Base-by-base conservation (phyloP, 2,888 invertebrate species). In the Nomada flava region DNA sequence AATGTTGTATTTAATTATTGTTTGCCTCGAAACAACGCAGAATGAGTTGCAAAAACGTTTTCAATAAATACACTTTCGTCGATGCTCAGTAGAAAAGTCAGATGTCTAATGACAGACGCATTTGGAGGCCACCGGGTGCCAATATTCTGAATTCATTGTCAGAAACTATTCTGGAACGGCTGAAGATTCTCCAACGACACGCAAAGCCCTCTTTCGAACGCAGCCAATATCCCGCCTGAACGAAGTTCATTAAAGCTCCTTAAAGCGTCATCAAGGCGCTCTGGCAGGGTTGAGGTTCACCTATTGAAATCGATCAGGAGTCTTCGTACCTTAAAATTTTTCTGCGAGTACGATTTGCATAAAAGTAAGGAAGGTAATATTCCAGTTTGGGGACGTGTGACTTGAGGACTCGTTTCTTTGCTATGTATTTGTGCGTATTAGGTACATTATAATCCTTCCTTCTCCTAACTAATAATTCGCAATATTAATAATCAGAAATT, bases 231-330 rank as follows among this genome's bases (percentile, higher is more conserved):
- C 23, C 20, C 67, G 52, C 20, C 47, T 60, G 62, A 78, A 72
- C 57, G 26, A 53, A 72, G 60, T 78, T 78, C 77, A 55, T 78
- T 78, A 78, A 67, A 62, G 47, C 77, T 65, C 55, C 62, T 72
- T 78, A 72, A 76, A 78, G 62, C 67, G 52, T 75, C 52, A 55
- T 69, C 75, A 60, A 68, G 75, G 44, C 50, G 44, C 26, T 42
- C 11, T 36, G 9, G 20, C 26, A 29, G 11, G 23, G 64, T 26
- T n/a, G 18, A 26, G 52, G 63, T 55, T 64, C 72, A 18, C 15
- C 72, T 52, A 52, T 74, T n/a, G 11, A 65, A 82, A 82, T 71
- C 82, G 79, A 82, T 82, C 76, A 83, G 63, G 52, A 23, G 64
- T 50, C 53, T 26, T 72, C 26, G 57, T 63, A 53, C 53, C 57